Evolutionary conservation across 2,888 invertebrate genomes (phyloP), one percentile per base, ranked within the genome.

Genomic region (Melolontha melolontha): DNA sequence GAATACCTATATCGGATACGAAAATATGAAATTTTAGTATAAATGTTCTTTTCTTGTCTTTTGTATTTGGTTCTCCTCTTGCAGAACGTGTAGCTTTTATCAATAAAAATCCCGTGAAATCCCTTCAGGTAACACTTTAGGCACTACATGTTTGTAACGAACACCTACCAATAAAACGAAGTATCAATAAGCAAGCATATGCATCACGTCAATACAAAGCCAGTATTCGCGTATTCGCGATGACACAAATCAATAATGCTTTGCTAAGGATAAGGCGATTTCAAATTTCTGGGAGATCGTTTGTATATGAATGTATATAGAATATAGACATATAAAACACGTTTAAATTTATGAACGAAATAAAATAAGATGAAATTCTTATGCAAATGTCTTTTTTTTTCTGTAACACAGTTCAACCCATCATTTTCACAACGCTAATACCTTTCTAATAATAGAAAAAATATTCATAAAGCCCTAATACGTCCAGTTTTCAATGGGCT

Each of bases 81-180:
- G 16, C 17, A 14, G 17, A 50, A 50, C 17, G 2, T 17, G 42
- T 34, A 49, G 40, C 41, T 50, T 62, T 57, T 66, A 34, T 41
- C 59, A 39, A 34, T 66, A 51, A 64, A 66, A 66, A 64, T 63
- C 63, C 65, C 42, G 27, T 29, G 14, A 57, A 69, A 69, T 69
- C 66, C 50, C 66, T 64, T 66, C 64, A 66, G 66, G 69, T 51
- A 64, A 59, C 44, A 55, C 64, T 65, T 54, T 40, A 52, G 50
- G 62, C 54, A n/a, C 49, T 63, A 62, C 59, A 34, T 29, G 64
- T 29, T 44, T 57, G 64, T 47, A 47, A 64, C 65, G 51, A 59
- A 44, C 50, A 44, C 65, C 42, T 59, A 44, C 49, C 8, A 22
- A 22, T 64, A 39, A 44, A 65, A 65, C 62, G 62, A 52, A 68